A percentile compares a stretch with the other conserved stretches of the same genome.
Conservation (phyloP, 2,797 vertebrate genomes). For the Distichodus sexfasciatus region DNA sequence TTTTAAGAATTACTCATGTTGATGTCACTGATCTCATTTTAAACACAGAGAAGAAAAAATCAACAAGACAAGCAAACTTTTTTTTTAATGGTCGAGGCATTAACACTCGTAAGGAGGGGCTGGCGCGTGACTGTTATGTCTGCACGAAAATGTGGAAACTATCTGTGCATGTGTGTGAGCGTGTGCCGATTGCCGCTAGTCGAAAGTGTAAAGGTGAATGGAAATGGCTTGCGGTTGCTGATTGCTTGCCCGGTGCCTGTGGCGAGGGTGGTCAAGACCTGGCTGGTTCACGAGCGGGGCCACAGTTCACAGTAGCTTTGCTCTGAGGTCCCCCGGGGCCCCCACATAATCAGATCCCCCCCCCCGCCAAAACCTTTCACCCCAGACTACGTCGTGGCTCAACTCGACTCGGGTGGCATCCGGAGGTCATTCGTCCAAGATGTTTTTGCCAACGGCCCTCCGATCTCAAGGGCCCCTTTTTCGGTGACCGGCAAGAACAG, state of each 20-base stretch:
- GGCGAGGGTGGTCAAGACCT: conserved; percentile 21
- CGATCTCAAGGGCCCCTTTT: conserved; percentile 41
- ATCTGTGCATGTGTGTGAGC: not conserved
- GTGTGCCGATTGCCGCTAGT: not conserved
- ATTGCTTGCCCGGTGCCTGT: not conserved
- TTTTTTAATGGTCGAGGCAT: conserved; percentile 13
- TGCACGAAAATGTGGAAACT: not conserved
- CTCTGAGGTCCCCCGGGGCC: conserved; percentile 37
- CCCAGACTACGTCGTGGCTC: conserved; percentile 14
- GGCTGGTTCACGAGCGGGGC: conserved; percentile 27
- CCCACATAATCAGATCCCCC: conserved; percentile 43
- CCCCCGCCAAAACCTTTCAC: conserved; percentile 27
- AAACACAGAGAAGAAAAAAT: conserved; percentile 34
- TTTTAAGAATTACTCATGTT: conserved; percentile 53
- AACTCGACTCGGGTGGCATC: conserved; percentile 48
- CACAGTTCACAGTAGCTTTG: conserved; percentile 48
- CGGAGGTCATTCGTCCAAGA: conserved; percentile 53
- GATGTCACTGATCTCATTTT: conserved; percentile 52
- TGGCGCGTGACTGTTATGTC: conserved; percentile 36
- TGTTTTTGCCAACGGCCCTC: conserved; percentile 40
- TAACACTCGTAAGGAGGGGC: conserved; percentile 12
- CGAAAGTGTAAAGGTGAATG: conserved; percentile 26
- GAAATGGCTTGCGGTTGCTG: not conserved
- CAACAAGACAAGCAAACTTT: not conserved
- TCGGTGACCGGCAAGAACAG: conserved; percentile 15